Percentiles rank a stretch among this genome's conserved stretches.
Evolutionary conservation across 2,797 vertebrate genomes (phyloP).

Genomic region (Xenentodon cancila): DNA sequence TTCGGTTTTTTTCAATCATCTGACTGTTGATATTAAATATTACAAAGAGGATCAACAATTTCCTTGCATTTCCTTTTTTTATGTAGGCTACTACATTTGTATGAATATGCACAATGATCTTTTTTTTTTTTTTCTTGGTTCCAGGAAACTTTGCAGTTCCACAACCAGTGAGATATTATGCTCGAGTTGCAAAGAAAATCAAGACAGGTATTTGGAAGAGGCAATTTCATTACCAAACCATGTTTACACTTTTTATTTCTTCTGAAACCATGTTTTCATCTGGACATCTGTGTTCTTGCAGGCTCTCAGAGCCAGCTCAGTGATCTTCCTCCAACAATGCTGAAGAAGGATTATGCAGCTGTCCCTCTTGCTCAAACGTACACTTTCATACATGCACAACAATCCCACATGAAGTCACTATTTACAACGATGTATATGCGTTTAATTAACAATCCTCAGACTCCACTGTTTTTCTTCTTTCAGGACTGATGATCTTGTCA

Average conservation of each 20-base stretch:
- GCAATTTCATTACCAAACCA: background rate
- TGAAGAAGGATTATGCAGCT: constrained; percentile 86
- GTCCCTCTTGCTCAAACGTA: constrained; percentile 88
- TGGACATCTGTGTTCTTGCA: constrained; percentile 43
- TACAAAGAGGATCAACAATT: too few relatives aligned
- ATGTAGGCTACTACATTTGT: background rate
- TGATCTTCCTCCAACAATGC: constrained; percentile 83
- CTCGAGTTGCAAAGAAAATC: constrained; percentile 68
- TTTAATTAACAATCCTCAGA: background rate
- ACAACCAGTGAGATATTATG: constrained; percentile 81
- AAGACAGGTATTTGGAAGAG: constrained; percentile 73
- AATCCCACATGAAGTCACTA: background rate
- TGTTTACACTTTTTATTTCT: background rate
- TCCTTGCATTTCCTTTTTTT: too few relatives aligned
- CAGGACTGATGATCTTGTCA: constrained; percentile 91
- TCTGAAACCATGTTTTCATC: background rate
- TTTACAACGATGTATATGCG: too few relatives aligned
- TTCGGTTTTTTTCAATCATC: too few relatives aligned
- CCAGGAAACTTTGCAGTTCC: constrained; percentile 64
- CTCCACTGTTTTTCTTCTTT: constrained; percentile 29
- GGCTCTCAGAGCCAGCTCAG: constrained; percentile 84
- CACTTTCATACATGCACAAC: background rate
- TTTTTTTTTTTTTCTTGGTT: constrained; percentile 41
- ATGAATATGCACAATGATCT: too few relatives aligned
- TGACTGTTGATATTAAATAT: too few relatives aligned